Evolutionary conservation across 2,888 invertebrate genomes (phyloP), one percentile per base, ranked within the genome.

Genomic region (Gonocerus acuteangulatus): DNA sequence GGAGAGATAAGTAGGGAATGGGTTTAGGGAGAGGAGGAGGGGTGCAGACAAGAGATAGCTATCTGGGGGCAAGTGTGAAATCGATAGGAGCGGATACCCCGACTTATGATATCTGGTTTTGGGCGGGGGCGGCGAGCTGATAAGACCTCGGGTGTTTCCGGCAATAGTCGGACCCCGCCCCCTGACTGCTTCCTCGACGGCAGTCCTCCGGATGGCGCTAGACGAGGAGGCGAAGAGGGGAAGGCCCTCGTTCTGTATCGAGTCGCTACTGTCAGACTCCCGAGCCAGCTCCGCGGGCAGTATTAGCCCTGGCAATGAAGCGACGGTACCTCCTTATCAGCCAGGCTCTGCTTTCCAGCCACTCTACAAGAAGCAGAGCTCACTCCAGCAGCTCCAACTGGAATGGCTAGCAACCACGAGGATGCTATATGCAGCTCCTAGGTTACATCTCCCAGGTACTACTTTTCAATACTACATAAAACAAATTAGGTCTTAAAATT

Each of bases 321-420:
- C 51, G 7, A 51, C 54, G 42, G 21, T 22, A 3, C 54, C 54
- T 11, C 34, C 42, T 1, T 54, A 34, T 36, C 54, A 54, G 23
- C 54, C 54, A 11, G 36, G 22, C 7, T 54, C 54, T 15, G 54
- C 54, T 42, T 54, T 54, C 42, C 54, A 54, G 68, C 68, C 23
- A 67, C 68, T 32, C 67, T 69, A 39, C 70, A 69, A 54, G 69
- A 27, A 32, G 56, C 54, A 54, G 54, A 54, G 42, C 16, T 54
- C 65, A 4, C 79, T 87, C 36, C 87, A 87, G 69, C 87, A 87
- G 70, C 84, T 87, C 78, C 89, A 89, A 74, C 79, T 92, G 66
- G 94, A 94, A 74, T 93, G 93, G 86, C 78, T 94, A 66, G 91
- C 94, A 3, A 82, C 93, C 69, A 89, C 91, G 2, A 93, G 93